A percentile compares a stretch with the other conserved stretches of the same genome.
phyloP scores from a whole-genome alignment of 2,797 vertebrate species.

The Sardinella longiceps region DNA sequence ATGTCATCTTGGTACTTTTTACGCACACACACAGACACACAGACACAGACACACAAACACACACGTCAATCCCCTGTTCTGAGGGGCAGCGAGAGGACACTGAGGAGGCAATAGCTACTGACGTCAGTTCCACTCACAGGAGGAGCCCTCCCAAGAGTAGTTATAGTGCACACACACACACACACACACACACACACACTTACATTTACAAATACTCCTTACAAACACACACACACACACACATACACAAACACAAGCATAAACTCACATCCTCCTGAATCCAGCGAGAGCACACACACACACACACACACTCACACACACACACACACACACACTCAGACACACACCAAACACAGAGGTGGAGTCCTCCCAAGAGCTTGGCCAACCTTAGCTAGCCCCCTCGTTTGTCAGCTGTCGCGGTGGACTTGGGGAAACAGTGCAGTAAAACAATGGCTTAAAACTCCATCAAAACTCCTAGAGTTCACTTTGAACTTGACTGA shows the following conservation, averaged over 20 bases:
- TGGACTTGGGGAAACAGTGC: neutral
- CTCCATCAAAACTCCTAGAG: neutral
- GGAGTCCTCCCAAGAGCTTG: neutral
- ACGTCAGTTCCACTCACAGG: neutral
- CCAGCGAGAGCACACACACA: too few relatives aligned
- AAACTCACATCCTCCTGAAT: too few relatives aligned
- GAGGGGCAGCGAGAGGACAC: neutral
- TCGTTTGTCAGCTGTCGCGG: neutral
- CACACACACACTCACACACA: too few relatives aligned
- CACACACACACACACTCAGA: too few relatives aligned
- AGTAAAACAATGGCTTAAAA: neutral
- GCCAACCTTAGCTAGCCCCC: neutral
- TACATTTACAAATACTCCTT: too few relatives aligned
- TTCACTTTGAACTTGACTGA: neutral
- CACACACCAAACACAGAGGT: neutral
- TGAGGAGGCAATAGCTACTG: neutral
- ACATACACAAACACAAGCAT: too few relatives aligned
- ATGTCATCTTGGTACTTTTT: neutral
- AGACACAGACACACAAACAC: neutral
- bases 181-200: too few relatives aligned
- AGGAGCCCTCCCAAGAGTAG: neutral
- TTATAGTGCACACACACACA: neutral
- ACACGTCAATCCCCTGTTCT: too few relatives aligned
- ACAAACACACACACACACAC: too few relatives aligned
- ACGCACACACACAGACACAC: neutral